Base-by-base conservation (phyloP, 2,113 vertebrate genomes). In the Rhinopomastus cyanomelas region DNA sequence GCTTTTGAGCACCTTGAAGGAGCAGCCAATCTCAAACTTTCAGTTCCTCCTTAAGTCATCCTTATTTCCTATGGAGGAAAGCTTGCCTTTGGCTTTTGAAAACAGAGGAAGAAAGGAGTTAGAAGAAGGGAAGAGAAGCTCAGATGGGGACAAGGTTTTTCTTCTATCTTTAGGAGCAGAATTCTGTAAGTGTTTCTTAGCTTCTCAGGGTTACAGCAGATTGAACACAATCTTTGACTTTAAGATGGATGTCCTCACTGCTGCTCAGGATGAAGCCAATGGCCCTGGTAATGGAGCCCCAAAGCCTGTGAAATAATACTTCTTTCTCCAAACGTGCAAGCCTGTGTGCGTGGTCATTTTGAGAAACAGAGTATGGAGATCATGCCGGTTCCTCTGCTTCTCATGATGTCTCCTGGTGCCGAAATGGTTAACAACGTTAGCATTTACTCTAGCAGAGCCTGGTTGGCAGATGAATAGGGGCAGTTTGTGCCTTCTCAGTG, bases 391-490 rank as follows among this genome's bases (percentile, higher is more conserved):
- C 74, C 16, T 29, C 30, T 85, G 39, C 53, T 72, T 49, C 71
- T 85, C 30, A 53, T 46, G 8, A 11, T n/a, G 19, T 55, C 27
- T 62, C 44, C 56, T 72, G 49, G 72, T 39, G 49, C 39, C 44
- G 88, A 94, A 84, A 81, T 34, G 52, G 89, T 95, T 95, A 94
- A 87, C 14, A 74, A 9, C 17, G 27, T 26, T 68, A 77, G 32
- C 61, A 59, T 80, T 92, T 87, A 44, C 30, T 57, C 25, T 51
- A 61, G 37, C 59, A 89, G 85, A 59, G 87, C 69, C 60, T 71
- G 67, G 60, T 90, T 92, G n/a, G 85, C 36, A 51, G 27, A 94
- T 94, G 94, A 96, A 96, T 87, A 82, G 62, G 52, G 53, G 76
- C 56, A 86, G 85, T 95, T 79, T 92, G 73, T 95, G 90, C 61